Percentiles rank a stretch among this genome's conserved stretches.
These are phyloP conservation scores for Phycodurus eques DNA, from an alignment of 2,113 vertebrate species.

Conservation along the genomic window DNA sequence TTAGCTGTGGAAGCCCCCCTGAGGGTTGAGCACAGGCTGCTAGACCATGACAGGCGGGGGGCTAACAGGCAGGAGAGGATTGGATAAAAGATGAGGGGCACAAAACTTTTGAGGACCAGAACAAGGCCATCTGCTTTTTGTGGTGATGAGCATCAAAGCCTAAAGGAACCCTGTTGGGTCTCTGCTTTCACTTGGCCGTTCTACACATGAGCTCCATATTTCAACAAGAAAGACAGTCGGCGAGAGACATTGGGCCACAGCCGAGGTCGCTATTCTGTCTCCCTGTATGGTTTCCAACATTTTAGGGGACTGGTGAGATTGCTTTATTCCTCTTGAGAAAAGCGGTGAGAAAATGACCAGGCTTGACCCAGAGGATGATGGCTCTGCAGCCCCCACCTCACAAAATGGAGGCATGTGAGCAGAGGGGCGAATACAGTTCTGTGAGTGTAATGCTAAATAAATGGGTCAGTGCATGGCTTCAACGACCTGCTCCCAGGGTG, in stretches of 20 bases:
- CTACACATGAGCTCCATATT: slow-evolving; percentile 76
- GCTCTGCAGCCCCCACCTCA: slow-evolving; percentile 35
- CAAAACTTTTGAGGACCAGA: slow-evolving; percentile 66
- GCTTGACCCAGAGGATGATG: slow-evolving; percentile 61
- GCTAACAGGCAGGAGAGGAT: slow-evolving; percentile 73
- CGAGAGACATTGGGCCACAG: slow-evolving; percentile 52
- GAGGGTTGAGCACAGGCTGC: slow-evolving; percentile 65
- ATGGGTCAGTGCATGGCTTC: slow-evolving; percentile 72
- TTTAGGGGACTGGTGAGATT: slow-evolving; percentile 60
- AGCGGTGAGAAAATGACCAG: slow-evolving; percentile 70
- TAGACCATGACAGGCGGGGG: slow-evolving; percentile 70
- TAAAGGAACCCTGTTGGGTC: slow-evolving; percentile 73
- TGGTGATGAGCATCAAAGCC: slow-evolving; percentile 75
- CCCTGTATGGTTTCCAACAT: slow-evolving; percentile 63
- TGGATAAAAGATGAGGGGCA: slow-evolving; percentile 65
- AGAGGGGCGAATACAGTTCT: slow-evolving; percentile 12
- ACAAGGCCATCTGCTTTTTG: slow-evolving; percentile 77
- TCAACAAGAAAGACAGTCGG: slow-evolving; percentile 69
- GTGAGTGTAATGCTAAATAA: slow-evolving; percentile 63
- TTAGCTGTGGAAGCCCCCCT: slow-evolving; percentile 62
- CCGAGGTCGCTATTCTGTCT: slow-evolving; percentile 54
- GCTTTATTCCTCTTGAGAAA: slow-evolving; percentile 69
- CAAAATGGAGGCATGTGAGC: slow-evolving; percentile 39
- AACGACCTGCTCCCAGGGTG: slow-evolving; percentile 69
- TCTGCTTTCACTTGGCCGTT: slow-evolving; percentile 68